A percentile compares a stretch with the other conserved stretches of the same genome.
phyloP scores from a whole-genome alignment of 2,113 vertebrate species.

The Passerina amoena region DNA sequence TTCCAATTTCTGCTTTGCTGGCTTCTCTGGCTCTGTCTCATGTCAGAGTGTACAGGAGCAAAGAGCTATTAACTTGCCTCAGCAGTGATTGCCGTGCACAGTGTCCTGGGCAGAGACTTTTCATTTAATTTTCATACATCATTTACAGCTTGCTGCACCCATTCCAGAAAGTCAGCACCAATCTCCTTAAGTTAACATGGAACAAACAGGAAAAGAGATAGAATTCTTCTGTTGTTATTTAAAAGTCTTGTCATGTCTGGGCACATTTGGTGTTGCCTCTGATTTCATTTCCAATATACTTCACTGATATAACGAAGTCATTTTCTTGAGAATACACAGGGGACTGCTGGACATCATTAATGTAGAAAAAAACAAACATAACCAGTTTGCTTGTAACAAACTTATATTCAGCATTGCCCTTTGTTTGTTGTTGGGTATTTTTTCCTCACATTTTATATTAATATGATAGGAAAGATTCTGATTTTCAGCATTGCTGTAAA shows the following conservation, averaged over 20 bases:
- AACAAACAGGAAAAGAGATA: conserved; percentile 63
- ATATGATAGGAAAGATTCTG: background rate
- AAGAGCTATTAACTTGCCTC: conserved; percentile 41
- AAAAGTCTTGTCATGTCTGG: conserved; percentile 64
- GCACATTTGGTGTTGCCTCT: conserved; percentile 51
- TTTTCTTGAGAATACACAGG: conserved; percentile 55
- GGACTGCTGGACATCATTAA: conserved; percentile 36
- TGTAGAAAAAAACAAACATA: conserved; percentile 22
- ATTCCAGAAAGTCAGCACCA: conserved; percentile 58
- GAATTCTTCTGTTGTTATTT: conserved; percentile 59
- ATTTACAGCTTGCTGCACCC: conserved; percentile 59
- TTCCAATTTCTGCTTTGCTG: background rate
- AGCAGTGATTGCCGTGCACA: conserved; percentile 6
- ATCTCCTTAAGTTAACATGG: conserved; percentile 54
- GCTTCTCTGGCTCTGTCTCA: background rate
- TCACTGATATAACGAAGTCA: conserved; percentile 37
- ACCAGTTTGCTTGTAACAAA: conserved; percentile 47
- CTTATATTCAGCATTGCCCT: conserved; percentile 2
- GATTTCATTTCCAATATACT: conserved; percentile 65
- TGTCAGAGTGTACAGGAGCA: conserved; percentile 4
- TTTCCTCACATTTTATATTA: background rate
- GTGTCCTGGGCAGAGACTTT: conserved; percentile 46
- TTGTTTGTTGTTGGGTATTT: background rate
- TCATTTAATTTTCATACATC: conserved; percentile 66
- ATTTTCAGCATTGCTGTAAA: background rate